Evolutionary conservation across 2,888 invertebrate species (phyloP).

Genomic region (Tinea trinotella): DNA sequence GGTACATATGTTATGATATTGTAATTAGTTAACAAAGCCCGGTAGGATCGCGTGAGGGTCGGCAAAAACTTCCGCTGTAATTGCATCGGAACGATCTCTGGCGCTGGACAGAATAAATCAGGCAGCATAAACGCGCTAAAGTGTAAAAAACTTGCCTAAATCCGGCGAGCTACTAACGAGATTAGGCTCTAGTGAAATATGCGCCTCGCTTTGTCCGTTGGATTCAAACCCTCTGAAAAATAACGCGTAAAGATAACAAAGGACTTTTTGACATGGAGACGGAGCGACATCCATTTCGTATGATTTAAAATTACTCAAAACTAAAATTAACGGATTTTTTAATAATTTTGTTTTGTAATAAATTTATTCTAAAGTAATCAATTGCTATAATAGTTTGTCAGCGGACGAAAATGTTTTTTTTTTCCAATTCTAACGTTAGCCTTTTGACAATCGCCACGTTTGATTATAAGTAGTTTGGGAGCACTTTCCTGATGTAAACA

Average conservation of each 20-base stretch:
- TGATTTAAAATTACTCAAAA: slow-evolving; percentile 30
- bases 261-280: slow-evolving; percentile 47
- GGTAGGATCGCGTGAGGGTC: background rate
- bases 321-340: too few species aligned
- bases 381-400: background rate
- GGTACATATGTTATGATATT: slow-evolving; percentile 1
- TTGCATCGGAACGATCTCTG: slow-evolving; percentile 21
- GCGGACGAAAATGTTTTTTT: background rate
- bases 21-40: slow-evolving; percentile 16
- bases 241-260: slow-evolving; percentile 57
- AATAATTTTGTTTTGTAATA: background rate
- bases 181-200: slow-evolving; percentile 62
- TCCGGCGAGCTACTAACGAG: slow-evolving; percentile 52
- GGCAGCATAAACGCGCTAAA: slow-evolving; percentile 35
- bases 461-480: too few species aligned
- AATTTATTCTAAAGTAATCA: too few species aligned
- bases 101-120: slow-evolving; percentile 34
- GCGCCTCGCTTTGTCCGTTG: slow-evolving; percentile 54
- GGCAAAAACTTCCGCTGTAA: slow-evolving; percentile 15
- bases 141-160: slow-evolving; percentile 46
- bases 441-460: background rate
- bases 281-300: slow-evolving; percentile 38
- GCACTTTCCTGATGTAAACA: background rate
- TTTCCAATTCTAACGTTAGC: too few species aligned
- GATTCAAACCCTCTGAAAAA: slow-evolving; percentile 56